Conservation (phyloP, 2,797 vertebrate genomes). For the Sebastes wilsoni region DNA sequence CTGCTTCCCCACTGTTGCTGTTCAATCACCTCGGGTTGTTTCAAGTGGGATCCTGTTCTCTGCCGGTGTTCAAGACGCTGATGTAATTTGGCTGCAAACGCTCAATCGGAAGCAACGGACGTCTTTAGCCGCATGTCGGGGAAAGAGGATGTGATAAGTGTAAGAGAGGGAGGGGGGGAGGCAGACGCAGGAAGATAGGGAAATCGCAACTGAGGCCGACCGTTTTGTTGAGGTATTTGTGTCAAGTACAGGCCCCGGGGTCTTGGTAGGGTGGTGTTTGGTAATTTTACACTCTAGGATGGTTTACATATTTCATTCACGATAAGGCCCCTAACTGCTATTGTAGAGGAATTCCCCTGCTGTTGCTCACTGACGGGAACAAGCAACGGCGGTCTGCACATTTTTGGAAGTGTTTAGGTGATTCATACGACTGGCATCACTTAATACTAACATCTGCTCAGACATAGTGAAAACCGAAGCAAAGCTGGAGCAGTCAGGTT, state of each 20-base stretch:
- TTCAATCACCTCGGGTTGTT: constrained; percentile 1
- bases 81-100: constrained; percentile 31
- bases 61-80: neutral
- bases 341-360: constrained; percentile 60
- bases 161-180: constrained; percentile 24
- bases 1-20: neutral
- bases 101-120: constrained; percentile 43
- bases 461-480: neutral
- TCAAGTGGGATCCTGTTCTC: neutral
- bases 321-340: constrained; percentile 56
- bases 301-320: constrained; percentile 72
- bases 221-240: constrained; percentile 70
- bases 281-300: constrained; percentile 56
- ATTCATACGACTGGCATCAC: constrained; percentile 38
- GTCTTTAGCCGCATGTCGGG: constrained; percentile 50
- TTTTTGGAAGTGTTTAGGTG: constrained; percentile 31
- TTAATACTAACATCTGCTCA: constrained; percentile 27
- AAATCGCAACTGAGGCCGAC: constrained; percentile 57
- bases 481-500: neutral
- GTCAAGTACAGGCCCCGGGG: constrained; percentile 50
- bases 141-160: constrained; percentile 64
- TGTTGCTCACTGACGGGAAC: constrained; percentile 46
- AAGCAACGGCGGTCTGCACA: constrained; percentile 1
- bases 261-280: constrained; percentile 61
- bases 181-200: constrained; percentile 56